These are phyloP conservation scores for Zele albiditarsus DNA, from an alignment of 2,888 invertebrate genomes.

Conservation along the genomic window DNA sequence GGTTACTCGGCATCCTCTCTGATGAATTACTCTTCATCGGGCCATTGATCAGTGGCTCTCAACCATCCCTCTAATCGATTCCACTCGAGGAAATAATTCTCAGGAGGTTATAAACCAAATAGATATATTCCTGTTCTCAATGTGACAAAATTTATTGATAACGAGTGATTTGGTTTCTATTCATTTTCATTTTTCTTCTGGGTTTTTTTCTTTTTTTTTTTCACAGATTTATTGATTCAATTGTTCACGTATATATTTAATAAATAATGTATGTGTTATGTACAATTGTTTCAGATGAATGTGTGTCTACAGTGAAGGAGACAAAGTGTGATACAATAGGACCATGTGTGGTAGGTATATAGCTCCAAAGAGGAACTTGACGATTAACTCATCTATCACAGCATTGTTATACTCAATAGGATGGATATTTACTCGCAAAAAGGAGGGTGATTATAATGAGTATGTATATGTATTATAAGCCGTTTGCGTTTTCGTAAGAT, in stretches of 20 bases:
- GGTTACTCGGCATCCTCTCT: slow-evolving; percentile 68
- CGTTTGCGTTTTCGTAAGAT: too few species aligned
- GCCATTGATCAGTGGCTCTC: slow-evolving; percentile 64
- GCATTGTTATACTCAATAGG: slow-evolving; percentile 72
- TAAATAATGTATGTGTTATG: background rate
- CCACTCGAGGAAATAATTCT: slow-evolving; percentile 16
- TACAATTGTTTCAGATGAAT: slow-evolving; percentile 2
- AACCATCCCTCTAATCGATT: slow-evolving; percentile 49
- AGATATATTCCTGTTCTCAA: background rate
- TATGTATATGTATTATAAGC: slow-evolving; percentile 53
- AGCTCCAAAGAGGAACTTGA: slow-evolving; percentile 69
- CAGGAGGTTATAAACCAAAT: background rate
- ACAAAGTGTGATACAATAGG: slow-evolving; percentile 32
- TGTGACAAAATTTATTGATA: background rate
- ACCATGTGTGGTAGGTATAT: slow-evolving; percentile 53
- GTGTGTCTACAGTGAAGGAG: background rate
- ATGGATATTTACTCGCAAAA: slow-evolving; percentile 61
- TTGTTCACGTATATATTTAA: background rate
- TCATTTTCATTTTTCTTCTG: background rate
- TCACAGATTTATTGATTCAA: background rate
- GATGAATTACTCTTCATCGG: slow-evolving; percentile 65
- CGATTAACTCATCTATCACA: slow-evolving; percentile 72
- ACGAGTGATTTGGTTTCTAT: background rate
- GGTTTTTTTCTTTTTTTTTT: background rate
- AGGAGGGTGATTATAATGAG: slow-evolving; percentile 56